Conservation (phyloP, 1,140 invertebrate genomes). For the Bemisia tabaci region DNA sequence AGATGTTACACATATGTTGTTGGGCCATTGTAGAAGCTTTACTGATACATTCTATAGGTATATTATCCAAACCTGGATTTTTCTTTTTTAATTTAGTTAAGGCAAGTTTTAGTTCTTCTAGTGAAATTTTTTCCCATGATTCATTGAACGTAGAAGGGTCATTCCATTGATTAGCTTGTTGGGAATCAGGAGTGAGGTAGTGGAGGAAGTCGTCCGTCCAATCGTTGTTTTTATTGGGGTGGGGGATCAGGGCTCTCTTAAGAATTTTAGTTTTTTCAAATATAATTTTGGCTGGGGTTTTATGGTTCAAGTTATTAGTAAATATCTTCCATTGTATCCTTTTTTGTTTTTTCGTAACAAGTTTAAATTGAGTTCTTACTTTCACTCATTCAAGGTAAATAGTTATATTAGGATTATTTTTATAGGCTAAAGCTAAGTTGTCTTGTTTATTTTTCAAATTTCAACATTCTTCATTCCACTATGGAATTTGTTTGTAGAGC, state of each 20-base stretch:
- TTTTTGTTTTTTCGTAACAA: background rate
- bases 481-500: background rate
- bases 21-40: no score
- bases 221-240: background rate
- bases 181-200: background rate
- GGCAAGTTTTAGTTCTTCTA: background rate
- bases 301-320: background rate
- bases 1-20: no score
- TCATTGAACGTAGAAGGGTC: background rate
- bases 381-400: background rate
- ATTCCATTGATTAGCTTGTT: no score
- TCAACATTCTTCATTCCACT: background rate
- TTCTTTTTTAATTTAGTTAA: background rate
- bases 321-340: background rate
- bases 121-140: background rate
- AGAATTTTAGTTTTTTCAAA: background rate
- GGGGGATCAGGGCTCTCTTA: background rate
- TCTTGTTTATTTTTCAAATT: background rate
- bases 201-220: background rate
- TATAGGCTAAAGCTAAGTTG: background rate
- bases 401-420: background rate
- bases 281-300: background rate
- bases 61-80: background rate
- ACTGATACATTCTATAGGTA: background rate
- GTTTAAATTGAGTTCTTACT: background rate